phyloP scores from a whole-genome alignment of 2,113 vertebrate genomes.

The Urocolius indicus region DNA sequence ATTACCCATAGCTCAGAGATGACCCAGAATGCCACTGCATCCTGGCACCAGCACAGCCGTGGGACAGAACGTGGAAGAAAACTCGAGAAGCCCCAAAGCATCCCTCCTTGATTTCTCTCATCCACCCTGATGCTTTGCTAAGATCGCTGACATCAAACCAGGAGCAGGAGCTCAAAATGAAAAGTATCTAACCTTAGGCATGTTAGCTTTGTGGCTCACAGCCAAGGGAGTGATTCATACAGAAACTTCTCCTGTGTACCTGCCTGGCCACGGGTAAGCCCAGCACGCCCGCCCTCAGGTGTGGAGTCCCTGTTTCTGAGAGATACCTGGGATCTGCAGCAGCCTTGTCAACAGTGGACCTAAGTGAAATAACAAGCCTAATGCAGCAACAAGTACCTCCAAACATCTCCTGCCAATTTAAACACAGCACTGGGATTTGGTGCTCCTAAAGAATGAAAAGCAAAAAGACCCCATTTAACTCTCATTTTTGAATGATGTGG shows the following conservation, averaged over 20 bases:
- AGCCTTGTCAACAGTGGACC: background rate
- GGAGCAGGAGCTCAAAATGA: background rate
- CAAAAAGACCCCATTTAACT: background rate
- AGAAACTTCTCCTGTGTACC: background rate
- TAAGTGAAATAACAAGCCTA: background rate
- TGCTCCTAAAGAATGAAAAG: background rate
- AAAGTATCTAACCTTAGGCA: background rate
- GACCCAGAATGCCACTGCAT: background rate
- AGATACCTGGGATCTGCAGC: background rate
- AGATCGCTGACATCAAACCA: background rate
- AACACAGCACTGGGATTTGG: background rate
- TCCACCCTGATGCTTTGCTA: background rate
- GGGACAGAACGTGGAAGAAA: background rate
- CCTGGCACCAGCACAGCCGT: background rate
- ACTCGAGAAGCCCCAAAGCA: fast-evolving
- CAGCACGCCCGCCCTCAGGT: fast-evolving
- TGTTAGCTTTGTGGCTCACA: background rate
- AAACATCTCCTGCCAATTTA: background rate
- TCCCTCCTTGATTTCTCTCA: background rate
- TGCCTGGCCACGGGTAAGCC: background rate
- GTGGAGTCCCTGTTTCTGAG: background rate
- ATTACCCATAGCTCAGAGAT: background rate
- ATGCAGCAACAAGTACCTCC: background rate
- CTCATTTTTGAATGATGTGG: background rate
- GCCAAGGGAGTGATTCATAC: background rate